Evolutionary conservation across 2,888 invertebrate genomes (phyloP), one percentile per base, ranked within the genome.

Genomic region (Eupithecia centaureata): DNA sequence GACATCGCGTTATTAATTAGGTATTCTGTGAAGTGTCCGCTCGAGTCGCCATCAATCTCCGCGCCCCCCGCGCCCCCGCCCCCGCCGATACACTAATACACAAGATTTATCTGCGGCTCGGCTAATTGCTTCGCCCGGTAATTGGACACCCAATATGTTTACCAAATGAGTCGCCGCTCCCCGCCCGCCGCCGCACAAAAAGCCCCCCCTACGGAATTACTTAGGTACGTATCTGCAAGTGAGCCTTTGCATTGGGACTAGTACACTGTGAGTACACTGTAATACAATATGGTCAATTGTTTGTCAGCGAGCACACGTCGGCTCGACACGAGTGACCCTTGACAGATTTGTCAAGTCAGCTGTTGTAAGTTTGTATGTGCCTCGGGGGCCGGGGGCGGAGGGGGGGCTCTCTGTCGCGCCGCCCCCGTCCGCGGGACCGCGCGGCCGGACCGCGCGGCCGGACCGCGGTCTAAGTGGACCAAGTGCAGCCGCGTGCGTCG

Each of bases 121-220:
- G 61, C 67, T 70, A 68, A 70, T 73, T 61, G 66, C 56, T 66
- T 70, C 62, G 59, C 38, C 4, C 66, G 59, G 62, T 70, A 64
- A 73, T 73, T 66, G 70, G 66, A 73, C 57, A 56, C 65, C 63
- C 65, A 51, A 70, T 66, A 66, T 70, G 70, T 66, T 70, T 70
- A 70, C 66, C 63, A 63, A 66, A 57, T 32, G 61, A 58, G 56
- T 52, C 38, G 42, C n/a, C 59, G 47, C 38, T 30, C 4, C 28
- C 56, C 35, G 12, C 1, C 47, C n/a, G 5, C 38, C 30, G 28
- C 12, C 51, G 15, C 35, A n/a, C n/a, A n/a, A n/a, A n/a, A n/a
- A n/a, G n/a, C n/a, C n/a, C n/a, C n/a, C n/a, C n/a, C n/a, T n/a
- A n/a, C n/a, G n/a, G n/a, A n/a, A n/a, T n/a, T n/a, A n/a, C n/a